These are phyloP conservation scores for Dysdera silvatica DNA, from an alignment of 1,140 invertebrate species.

Conservation along the genomic window DNA sequence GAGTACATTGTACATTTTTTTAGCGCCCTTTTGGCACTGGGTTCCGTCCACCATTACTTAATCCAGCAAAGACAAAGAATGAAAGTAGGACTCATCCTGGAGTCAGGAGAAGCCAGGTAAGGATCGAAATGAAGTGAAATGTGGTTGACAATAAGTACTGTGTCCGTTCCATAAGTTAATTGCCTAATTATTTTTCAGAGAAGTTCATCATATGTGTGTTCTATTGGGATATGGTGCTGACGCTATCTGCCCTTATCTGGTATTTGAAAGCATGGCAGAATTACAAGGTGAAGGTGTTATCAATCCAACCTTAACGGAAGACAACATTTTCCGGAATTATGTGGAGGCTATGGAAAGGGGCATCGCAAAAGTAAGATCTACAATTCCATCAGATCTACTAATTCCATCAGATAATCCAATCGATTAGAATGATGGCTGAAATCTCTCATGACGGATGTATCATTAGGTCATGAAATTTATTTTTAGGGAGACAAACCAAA, in stretches of 20 bases:
- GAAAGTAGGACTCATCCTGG: slow-evolving; percentile 87
- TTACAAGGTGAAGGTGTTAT: slow-evolving; percentile 74
- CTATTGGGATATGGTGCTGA: slow-evolving; percentile 94
- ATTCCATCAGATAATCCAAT: too few species aligned
- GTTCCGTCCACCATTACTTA: slow-evolving; percentile 89
- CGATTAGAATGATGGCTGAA: too few species aligned
- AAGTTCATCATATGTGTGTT: slow-evolving; percentile 95
- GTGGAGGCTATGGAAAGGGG: slow-evolving; percentile 65
- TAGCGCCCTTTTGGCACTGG: slow-evolving; percentile 77
- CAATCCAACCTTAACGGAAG: slow-evolving; percentile 64
- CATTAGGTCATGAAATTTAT: too few species aligned
- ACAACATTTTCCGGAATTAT: slow-evolving; percentile 75
- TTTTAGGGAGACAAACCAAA: too few species aligned
- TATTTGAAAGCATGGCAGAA: slow-evolving; percentile 80
- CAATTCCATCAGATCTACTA: not conserved
- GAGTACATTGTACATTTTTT: slow-evolving; percentile 40
- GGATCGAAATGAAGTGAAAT: too few species aligned
- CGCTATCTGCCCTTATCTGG: slow-evolving; percentile 93
- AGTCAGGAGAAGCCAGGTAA: slow-evolving; percentile 83
- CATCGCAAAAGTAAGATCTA: slow-evolving; percentile 56
- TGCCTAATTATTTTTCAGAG: too few species aligned
- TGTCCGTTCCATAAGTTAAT: not conserved
- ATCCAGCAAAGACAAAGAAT: slow-evolving; percentile 91
- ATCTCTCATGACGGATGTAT: too few species aligned
- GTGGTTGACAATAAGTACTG: not conserved